phyloP scores from a whole-genome alignment of 2,888 invertebrate species.

The Rhamnusium bicolor region DNA sequence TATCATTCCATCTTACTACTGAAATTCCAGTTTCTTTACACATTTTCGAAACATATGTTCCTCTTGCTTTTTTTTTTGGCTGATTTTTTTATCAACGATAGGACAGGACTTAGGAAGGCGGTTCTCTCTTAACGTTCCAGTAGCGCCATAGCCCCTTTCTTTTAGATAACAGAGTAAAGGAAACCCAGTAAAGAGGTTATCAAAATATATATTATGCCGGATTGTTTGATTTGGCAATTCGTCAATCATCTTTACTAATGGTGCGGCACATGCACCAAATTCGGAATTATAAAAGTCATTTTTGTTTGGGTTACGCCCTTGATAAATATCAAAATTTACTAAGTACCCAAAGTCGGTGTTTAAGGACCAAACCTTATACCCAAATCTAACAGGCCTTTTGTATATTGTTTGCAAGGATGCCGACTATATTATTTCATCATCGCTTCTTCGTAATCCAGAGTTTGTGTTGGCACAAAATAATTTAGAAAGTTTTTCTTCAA shows the following conservation, averaged over 20 bases:
- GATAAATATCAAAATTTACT: too few relatives aligned
- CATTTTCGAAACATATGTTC: not conserved
- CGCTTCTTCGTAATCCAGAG: too few relatives aligned
- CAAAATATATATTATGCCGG: constrained; percentile 43
- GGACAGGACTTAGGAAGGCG: too few relatives aligned
- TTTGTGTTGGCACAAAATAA: too few relatives aligned
- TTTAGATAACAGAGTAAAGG: constrained; percentile 36
- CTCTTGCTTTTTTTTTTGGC: not conserved
- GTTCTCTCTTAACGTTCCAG: constrained; percentile 55
- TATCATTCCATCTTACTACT: not conserved
- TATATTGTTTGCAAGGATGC: too few relatives aligned
- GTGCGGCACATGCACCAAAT: too few relatives aligned
- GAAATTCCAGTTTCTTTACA: not conserved
- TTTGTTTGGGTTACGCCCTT: too few relatives aligned
- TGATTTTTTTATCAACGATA: not conserved
- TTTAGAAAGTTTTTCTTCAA: too few relatives aligned
- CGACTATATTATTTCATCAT: too few relatives aligned
- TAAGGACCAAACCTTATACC: constrained; percentile 1
- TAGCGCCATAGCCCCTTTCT: constrained; percentile 47
- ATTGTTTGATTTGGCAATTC: constrained; percentile 37
- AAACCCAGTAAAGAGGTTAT: constrained; percentile 47
- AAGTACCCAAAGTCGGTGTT: constrained; percentile 41
- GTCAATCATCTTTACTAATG: constrained; percentile 41
- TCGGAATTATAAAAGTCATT: too few relatives aligned
- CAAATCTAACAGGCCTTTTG: too few relatives aligned